Conservation (phyloP, 2,888 invertebrate genomes). For the Patella depressa region DNA sequence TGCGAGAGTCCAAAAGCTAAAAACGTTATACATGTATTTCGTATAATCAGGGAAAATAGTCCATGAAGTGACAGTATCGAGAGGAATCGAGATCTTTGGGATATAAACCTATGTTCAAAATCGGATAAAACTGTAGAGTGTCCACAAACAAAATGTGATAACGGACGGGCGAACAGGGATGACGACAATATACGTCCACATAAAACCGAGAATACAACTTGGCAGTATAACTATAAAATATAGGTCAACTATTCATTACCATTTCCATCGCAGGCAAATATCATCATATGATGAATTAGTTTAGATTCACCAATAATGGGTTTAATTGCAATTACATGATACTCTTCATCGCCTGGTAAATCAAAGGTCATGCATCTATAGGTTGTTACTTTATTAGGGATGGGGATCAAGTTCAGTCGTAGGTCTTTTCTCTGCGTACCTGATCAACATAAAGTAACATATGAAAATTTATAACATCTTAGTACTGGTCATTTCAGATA, state of each 20-base stretch:
- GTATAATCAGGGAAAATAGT: constrained; percentile 35
- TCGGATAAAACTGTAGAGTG: constrained; percentile 13
- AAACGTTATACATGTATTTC: too few species aligned
- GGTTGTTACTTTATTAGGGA: constrained; percentile 45
- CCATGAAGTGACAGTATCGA: constrained; percentile 42
- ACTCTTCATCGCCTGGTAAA: constrained; percentile 32
- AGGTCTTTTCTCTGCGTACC: constrained; percentile 32
- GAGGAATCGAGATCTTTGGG: constrained; percentile 31
- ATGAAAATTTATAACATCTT: too few species aligned
- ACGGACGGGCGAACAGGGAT: constrained; percentile 20
- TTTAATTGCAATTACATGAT: constrained; percentile 44
- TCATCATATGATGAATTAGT: constrained; percentile 48
- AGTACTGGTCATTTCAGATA: too few species aligned
- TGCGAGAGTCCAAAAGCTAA: too few species aligned
- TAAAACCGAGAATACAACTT: too few species aligned
- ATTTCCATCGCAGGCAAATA: constrained; percentile 41
- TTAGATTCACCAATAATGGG: constrained; percentile 43
- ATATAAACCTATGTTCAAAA: constrained; percentile 28
- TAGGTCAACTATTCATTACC: not conserved
- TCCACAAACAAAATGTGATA: too few species aligned
- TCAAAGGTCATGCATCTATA: constrained; percentile 48
- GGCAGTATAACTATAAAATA: too few species aligned
- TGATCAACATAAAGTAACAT: constrained; percentile 8
- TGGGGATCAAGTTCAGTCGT: constrained; percentile 31
- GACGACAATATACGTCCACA: too few species aligned